Base-by-base conservation (phyloP, 2,888 invertebrate species). In the Lampropteryx suffumata region DNA sequence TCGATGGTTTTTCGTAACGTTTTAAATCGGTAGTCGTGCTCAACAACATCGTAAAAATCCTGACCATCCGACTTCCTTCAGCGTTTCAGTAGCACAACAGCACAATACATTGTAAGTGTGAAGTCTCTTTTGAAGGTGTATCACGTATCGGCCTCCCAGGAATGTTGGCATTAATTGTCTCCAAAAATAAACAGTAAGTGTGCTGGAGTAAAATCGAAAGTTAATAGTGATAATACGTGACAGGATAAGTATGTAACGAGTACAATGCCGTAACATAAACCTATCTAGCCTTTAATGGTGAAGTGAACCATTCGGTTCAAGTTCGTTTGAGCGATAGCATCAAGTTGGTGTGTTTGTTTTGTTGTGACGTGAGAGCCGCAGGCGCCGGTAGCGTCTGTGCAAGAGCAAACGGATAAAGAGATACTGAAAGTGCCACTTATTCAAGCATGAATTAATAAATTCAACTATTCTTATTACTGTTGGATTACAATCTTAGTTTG, bases 291-390 rank as follows among this genome's bases (percentile, higher is more conserved):
- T 63, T 74, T 71, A 69, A 74, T 59, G 73, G 76, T 57, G 62
- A 69, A 70, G 67, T 70, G 70, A 69, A 71, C 69, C 65, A 72
- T 70, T 73, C 68, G 71, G 79, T 77, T 80, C 77, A 79, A 79
- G 82, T 80, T 78, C 78, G 76, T 73, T 70, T 71, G 64, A 65
- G 60, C 65, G 74, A 76, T 79, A 73, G 61, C 60, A 76, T 76
- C 74, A 60, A 56, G 59, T 69, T 61, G 69, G 65, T 78, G 65
- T 78, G 73, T 83, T 82, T 83, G 82, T 82, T 84, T 83, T 83
- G 82, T 76, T 71, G 69, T 74, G 76, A 77, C 73, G 78, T 76
- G 80, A 78, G 70, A 54, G 78, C 81, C 76, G 64, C 75, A 53
- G 80, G 83, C 83, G 79, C 82, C 82, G 81, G 76, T 73, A 61